Base-by-base conservation (phyloP, 30 jellyfish, hydroid and myxozoan species). In the Aurelia coerulea region DNA sequence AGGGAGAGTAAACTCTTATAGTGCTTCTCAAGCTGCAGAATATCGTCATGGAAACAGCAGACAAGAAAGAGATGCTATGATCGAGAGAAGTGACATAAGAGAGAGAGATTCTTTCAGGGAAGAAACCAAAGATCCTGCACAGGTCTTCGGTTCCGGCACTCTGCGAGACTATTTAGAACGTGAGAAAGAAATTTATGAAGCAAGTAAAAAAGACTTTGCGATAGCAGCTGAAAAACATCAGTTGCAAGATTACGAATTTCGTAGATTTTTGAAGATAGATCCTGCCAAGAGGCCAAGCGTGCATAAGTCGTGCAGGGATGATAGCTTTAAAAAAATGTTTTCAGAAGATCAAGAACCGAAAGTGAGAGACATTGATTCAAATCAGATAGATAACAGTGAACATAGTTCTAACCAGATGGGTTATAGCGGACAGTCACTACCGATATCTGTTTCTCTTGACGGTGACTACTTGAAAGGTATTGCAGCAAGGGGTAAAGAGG, bases 401-500 rank as follows among this genome's bases (percentile, higher is more conserved):
- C 37, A 18, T n/a, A 13, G 54, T 23, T 7, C 46, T n/a, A 13
- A 34, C 52, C 18, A 31, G 10, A 14, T 34, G 18, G 62, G 62
- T 69, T 42, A 37, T 34, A 15, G 10, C 14, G 83, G 72, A 15
- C 78, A 76, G 39, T 63, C 88, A 5, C 49, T 78, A 39, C 88
- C 79, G 17, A 78, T 78, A 23, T 78, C 88, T 62, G 88, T 78
- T 32, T 50, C 29, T 34, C 68, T 78, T 31, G 88, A 78, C 16
- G 35, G 63, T 0, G 78, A 62, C 42, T 78, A 63, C 31, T 46
- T 78, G 12, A 65, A 23, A 63, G 88, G 78, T 7, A 78, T 78
- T 78, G 17, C 78, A 7, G 88, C 88, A 59, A 78, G 88, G 39
- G 88, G 88, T 18, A 78, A 37, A 50, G 88, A 78, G 10, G 76